Evolutionary conservation across 2,797 vertebrate species (phyloP).

Genomic region (Gadopsis marmoratus): DNA sequence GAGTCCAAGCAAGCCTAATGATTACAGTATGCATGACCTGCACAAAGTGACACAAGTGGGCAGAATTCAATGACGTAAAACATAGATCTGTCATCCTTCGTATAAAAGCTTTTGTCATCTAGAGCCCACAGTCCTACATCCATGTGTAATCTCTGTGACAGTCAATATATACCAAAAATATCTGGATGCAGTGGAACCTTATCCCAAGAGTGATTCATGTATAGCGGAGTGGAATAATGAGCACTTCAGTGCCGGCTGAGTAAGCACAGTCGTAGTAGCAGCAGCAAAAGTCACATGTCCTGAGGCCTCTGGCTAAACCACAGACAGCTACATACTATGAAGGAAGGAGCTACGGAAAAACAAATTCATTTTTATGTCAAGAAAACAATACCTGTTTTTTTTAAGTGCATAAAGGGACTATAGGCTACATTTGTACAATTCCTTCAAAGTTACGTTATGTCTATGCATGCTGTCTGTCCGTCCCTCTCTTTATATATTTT

Average conservation of each 20-base stretch:
- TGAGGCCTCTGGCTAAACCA: slow-evolving; percentile 48
- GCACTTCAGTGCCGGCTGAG: slow-evolving; percentile 61
- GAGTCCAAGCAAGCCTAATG: slow-evolving; percentile 8
- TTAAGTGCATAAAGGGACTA: not conserved
- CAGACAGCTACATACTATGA: slow-evolving; percentile 34
- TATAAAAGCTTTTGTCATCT: slow-evolving; percentile 14
- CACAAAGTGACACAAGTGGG: slow-evolving; percentile 18
- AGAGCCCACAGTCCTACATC: slow-evolving; percentile 20
- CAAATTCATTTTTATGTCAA: slow-evolving; percentile 23
- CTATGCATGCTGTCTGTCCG: not conserved
- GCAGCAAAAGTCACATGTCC: slow-evolving; percentile 49
- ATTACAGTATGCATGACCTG: slow-evolving; percentile 19
- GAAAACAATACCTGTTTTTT: slow-evolving; percentile 21
- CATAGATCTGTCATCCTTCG: slow-evolving; percentile 11
- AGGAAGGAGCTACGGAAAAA: slow-evolving; percentile 21
- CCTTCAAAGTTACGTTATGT: not conserved
- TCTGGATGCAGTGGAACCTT: slow-evolving; percentile 37
- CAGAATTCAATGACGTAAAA: not conserved
- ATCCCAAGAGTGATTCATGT: slow-evolving; percentile 61
- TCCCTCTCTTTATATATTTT: not conserved
- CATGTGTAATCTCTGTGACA: slow-evolving; percentile 40
- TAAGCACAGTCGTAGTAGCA: slow-evolving; percentile 67
- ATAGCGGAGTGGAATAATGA: slow-evolving; percentile 69
- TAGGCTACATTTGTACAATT: not conserved
- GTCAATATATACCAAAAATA: slow-evolving; percentile 51